Base-by-base conservation (phyloP, 2,113 vertebrate species). In the Melanotaenia duboulayi region DNA sequence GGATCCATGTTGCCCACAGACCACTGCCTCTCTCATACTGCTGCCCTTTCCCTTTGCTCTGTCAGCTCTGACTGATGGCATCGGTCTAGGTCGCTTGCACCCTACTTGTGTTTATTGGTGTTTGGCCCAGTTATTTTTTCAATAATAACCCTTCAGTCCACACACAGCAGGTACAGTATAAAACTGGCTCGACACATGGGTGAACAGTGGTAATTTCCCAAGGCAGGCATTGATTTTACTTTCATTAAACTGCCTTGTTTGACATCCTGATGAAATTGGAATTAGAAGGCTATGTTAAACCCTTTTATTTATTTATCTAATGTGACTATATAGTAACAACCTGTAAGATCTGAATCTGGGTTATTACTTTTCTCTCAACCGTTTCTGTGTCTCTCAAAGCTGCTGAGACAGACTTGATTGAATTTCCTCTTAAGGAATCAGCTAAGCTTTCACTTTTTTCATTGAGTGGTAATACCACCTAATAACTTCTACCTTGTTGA, bases 191-290 rank as follows among this genome's bases (percentile, higher is more conserved):
- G 77, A 83, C 82, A 88, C 81, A 85, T 83, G 70, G 73, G 73
- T 84, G 87, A 83, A 81, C 80, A 84, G 73, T 67, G 68, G 65
- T 86, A 76, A 90, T 89, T 90, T 89, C 84, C 86, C 82, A 75
- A 74, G 83, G 76, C 71, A 74, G 75, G 76, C 74, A 89, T 90
- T 86, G 85, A 87, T 90, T 90, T 86, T 61, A 40, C 73, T 85
- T 87, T 88, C 20, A 72, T 80, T 82, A 78, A 71, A 52, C 72
- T 73, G 52, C 71, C 71, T 70, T 75, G 59, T 69, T 81, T 79
- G 83, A 87, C 74, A 85, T 60, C 66, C 60, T 46, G 71, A 66
- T 49, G 72, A 48, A 71, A 85, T 35, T 35, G 32, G 32, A 35
- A 1, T 6, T 8, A 35, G 32, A 35, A 8, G 8, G 7, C 32